A percentile compares a stretch with the other conserved stretches of the same genome.
These are phyloP conservation scores for Hyperopisus bebe DNA, from an alignment of 2,113 vertebrate species.

Conservation along the genomic window DNA sequence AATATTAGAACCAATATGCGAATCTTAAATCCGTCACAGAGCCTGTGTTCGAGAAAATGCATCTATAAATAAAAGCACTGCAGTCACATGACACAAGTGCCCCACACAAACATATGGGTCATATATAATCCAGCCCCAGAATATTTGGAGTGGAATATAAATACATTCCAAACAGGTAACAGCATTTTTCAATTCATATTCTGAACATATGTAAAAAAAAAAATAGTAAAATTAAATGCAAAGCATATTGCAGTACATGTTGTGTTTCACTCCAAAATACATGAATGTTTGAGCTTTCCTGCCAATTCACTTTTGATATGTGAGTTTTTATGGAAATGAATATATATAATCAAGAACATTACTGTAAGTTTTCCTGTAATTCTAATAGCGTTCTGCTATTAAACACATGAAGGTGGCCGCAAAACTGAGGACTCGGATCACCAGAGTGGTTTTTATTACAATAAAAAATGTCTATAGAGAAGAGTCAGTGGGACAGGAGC, in stretches of 20 bases:
- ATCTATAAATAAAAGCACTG: neutral
- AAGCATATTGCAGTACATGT: neutral
- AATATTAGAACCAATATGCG: neutral
- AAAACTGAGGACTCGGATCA: neutral
- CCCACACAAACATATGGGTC: slow-evolving; percentile 1
- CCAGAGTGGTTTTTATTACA: neutral
- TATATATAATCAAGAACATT: neutral
- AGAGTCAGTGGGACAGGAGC: neutral
- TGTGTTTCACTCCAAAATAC: neutral
- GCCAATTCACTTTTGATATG: neutral
- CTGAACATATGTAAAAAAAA: neutral
- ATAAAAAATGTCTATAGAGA: neutral
- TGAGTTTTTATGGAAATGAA: neutral
- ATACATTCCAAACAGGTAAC: neutral
- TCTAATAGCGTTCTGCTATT: neutral
- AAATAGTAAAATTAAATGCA: neutral
- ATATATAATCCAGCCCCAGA: neutral
- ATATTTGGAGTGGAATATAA: neutral
- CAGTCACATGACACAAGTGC: neutral
- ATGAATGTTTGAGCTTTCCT: neutral
- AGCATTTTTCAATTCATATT: neutral
- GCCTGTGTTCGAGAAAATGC: neutral
- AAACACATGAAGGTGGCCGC: neutral
- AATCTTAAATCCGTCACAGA: neutral
- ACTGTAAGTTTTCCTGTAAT: neutral